Evolutionary conservation across 2,113 vertebrate species (phyloP).

Genomic region (Spizaetus ornatus): DNA sequence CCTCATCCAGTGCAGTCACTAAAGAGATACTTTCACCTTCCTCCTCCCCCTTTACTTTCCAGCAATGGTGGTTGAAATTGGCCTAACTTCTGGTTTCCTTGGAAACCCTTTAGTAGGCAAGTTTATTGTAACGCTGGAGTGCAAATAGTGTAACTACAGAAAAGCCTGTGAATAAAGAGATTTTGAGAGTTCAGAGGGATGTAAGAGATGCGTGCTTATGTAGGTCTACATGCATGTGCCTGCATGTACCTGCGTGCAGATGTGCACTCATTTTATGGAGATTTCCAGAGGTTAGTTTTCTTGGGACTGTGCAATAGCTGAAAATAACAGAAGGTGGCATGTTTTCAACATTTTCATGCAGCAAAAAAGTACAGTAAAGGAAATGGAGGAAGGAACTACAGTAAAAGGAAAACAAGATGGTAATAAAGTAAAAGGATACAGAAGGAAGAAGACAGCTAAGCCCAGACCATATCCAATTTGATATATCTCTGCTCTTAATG

Average conservation of each 20-base stretch:
- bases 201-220: background rate
- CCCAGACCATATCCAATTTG: background rate
- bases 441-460: background rate
- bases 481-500: background rate
- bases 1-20: background rate
- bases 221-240: background rate
- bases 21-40: background rate
- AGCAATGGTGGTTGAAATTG: accelerated
- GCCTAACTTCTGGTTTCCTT: background rate
- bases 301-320: background rate
- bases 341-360: background rate
- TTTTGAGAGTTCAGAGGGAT: background rate
- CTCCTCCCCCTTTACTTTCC: background rate
- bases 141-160: background rate
- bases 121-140: background rate
- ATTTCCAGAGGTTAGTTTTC: background rate
- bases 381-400: background rate
- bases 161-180: background rate
- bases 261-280: accelerated
- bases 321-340: conserved; percentile 14
- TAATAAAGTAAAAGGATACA: background rate
- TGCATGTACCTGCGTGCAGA: background rate
- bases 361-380: background rate
- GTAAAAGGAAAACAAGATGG: background rate
- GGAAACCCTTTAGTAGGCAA: background rate